Evolutionary conservation across 2,888 invertebrate species (phyloP), one percentile per base, ranked within the genome.

Genomic region (Parapristionchus giblindavisi): DNA sequence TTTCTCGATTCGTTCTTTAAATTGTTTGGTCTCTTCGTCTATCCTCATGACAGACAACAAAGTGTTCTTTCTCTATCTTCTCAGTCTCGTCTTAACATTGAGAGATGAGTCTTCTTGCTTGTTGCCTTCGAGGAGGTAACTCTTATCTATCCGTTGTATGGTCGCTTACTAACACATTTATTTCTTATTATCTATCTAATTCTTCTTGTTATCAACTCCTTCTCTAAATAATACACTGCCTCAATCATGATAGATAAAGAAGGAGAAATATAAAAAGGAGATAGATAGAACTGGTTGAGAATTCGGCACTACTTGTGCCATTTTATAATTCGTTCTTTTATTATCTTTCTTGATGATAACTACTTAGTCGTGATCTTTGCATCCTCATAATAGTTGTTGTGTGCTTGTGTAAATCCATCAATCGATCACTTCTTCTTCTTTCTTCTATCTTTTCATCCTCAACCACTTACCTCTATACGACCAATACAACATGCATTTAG

Each of bases 271-370:
- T 21, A 11, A 48, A 48, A 48, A 14, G 11, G 65, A 54, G 56
- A 54, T 17, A 65, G 65, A 65, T 43, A 65, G 48, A 65, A 61
- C 38, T 61, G 61, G 61, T 61, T 38, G 61, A 61, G 61, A 61
- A 61, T 5, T 61, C 38, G 58, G 17, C 29, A 34, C 17, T 17
- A 58, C 29, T 34, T 34, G 58, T 58, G 61, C 38, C 61, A n/a
- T 38, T 61, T 61, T 21, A 58, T 29, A 58, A 34, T 32, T 29
- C 24, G 17, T 24, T 38, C 36, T 38, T 61, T 61, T 61, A 3
- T 24, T 24, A 5, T 34, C 61, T 61, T 38, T 61, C 38, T 6
- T 36, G 61, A 38, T 34, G 38, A 24, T 36, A 61, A n/a, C 61
- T 8, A 38, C 36, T 61, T 54, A 27, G 36, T 36, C 61, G 11